Evolutionary conservation across 2,888 invertebrate genomes (phyloP).

Genomic region (Bugula neritina): DNA sequence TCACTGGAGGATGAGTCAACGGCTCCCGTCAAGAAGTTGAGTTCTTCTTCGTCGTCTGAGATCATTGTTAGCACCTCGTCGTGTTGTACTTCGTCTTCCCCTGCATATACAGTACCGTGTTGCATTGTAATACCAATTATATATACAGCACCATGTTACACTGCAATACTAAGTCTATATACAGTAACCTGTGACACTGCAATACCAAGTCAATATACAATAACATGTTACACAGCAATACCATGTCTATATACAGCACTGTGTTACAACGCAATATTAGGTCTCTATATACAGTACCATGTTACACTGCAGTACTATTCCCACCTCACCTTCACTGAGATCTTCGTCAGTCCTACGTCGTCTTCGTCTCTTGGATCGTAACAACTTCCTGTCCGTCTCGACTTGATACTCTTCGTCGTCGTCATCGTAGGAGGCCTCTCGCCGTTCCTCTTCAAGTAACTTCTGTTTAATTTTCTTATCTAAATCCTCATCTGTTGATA

Average conservation of each 20-base stretch:
- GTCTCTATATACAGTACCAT: no score
- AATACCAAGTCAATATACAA: no score
- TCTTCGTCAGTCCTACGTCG: conserved; percentile 33
- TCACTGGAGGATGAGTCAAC: conserved; percentile 35
- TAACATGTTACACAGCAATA: no score
- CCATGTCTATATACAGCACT: no score
- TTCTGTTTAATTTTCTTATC: conserved; percentile 15
- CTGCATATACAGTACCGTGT: no score
- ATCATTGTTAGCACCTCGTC: conserved; percentile 39
- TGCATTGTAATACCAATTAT: no score
- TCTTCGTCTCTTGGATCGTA: conserved; percentile 24
- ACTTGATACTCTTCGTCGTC: neutral
- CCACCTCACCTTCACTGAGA: conserved; percentile 50
- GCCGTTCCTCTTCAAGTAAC: conserved; percentile 17
- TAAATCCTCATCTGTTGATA: conserved; percentile 11
- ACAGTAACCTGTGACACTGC: no score
- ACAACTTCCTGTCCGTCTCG: conserved; percentile 26
- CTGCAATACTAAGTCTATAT: no score
- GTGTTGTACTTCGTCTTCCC: conserved; percentile 35
- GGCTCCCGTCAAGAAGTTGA: conserved; percentile 37
- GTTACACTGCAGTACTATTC: no score
- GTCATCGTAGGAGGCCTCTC: neutral
- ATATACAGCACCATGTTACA: no score
- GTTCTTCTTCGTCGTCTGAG: conserved; percentile 41
- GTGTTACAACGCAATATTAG: no score